Percentiles rank a stretch among this genome's conserved stretches.
These are phyloP conservation scores for Nyctibius grandis DNA, from an alignment of 2,797 vertebrate species.

Conservation along the genomic window DNA sequence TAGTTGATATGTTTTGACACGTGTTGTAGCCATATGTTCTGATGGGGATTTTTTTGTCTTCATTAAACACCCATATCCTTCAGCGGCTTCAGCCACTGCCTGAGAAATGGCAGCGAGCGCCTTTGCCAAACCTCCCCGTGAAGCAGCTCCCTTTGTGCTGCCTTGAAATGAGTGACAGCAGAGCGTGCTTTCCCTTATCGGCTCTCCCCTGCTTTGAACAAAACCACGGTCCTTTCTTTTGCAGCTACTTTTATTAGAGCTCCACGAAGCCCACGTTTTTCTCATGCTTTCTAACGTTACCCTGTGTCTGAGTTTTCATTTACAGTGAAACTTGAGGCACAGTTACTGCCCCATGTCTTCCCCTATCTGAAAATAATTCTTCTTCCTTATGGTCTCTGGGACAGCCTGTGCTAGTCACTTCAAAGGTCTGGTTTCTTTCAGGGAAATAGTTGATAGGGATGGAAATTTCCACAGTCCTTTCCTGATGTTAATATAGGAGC, in stretches of 20 bases:
- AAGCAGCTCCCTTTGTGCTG: background rate
- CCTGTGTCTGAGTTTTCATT: background rate
- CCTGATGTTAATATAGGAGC: background rate
- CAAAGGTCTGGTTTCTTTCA: conserved; percentile 52
- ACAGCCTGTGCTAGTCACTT: background rate
- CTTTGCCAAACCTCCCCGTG: background rate
- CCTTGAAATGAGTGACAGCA: background rate
- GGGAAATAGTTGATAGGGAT: background rate
- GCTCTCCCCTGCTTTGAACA: background rate
- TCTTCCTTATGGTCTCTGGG: background rate
- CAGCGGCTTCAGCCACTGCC: background rate
- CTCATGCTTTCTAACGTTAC: background rate
- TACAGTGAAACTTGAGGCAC: background rate
- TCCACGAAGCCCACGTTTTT: background rate
- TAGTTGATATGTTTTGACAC: background rate
- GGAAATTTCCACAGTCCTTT: conserved; percentile 36
- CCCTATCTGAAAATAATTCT: background rate
- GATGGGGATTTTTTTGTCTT: background rate
- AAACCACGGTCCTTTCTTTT: background rate
- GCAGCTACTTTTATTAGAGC: background rate
- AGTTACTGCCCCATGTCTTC: background rate
- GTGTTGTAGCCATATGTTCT: background rate
- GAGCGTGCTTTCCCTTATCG: background rate
- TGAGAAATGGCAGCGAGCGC: background rate
- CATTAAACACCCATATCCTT: accelerated